Evolutionary conservation across 2,888 invertebrate species (phyloP).

Genomic region (Herminia tarsipennalis): DNA sequence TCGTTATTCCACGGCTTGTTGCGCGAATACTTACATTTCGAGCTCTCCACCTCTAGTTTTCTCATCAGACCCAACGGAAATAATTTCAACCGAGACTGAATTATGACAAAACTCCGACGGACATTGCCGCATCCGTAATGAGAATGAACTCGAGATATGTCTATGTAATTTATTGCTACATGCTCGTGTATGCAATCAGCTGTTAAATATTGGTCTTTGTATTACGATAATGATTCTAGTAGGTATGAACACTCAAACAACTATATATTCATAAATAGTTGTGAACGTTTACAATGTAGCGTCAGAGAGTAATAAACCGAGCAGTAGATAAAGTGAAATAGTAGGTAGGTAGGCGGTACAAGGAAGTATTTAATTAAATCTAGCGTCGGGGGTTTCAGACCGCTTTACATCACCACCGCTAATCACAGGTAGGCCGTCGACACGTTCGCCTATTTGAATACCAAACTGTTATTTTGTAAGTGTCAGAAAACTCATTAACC

Average conservation of each 20-base stretch:
- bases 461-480: conserved; percentile 64
- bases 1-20: conserved; percentile 84
- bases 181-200: conserved; percentile 59
- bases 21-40: conserved; percentile 82
- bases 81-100: conserved; percentile 85
- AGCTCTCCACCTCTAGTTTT: conserved; percentile 83
- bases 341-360: conserved; percentile 70
- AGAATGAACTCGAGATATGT: conserved; percentile 83
- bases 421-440: conserved; percentile 80
- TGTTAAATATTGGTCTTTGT: conserved; percentile 64
- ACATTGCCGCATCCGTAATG: conserved; percentile 85
- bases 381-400: conserved; percentile 65
- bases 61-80: conserved; percentile 84
- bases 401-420: conserved; percentile 76
- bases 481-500: conserved; percentile 59
- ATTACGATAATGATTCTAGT: conserved; percentile 37
- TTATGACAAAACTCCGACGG: conserved; percentile 85
- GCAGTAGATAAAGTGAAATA: conserved; percentile 71
- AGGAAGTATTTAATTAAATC: conserved; percentile 83
- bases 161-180: conserved; percentile 81
- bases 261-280: conserved; percentile 44
- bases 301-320: conserved; percentile 65
- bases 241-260: conserved; percentile 34
- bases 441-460: conserved; percentile 73
- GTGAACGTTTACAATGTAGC: conserved; percentile 46